phyloP scores from a whole-genome alignment of 1,140 invertebrate species.

The Halictus rubicundus region DNA sequence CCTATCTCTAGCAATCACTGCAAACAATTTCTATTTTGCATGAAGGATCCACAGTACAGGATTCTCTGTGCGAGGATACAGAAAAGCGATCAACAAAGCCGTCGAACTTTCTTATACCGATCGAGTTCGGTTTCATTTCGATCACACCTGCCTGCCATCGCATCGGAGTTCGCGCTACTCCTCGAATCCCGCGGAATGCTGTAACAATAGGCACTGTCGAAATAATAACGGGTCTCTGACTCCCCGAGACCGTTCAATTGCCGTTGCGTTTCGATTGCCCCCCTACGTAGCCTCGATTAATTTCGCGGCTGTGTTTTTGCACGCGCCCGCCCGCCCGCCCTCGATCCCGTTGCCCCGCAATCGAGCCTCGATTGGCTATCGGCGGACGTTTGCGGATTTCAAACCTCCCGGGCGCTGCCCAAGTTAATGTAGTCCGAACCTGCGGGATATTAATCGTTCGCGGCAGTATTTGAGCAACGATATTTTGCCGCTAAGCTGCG shows the following conservation, averaged over 20 bases:
- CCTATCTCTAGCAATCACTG: no score
- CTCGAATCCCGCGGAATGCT: conserved; percentile 13
- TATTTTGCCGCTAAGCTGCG: background rate
- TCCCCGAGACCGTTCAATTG: conserved; percentile 10
- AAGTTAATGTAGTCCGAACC: background rate
- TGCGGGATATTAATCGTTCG: background rate
- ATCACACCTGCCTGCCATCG: no score
- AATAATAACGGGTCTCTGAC: background rate
- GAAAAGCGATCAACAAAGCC: no score
- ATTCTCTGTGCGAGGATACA: no score
- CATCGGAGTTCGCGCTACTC: background rate
- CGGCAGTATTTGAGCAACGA: background rate
- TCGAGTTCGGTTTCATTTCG: no score
- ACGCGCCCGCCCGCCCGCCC: no score
- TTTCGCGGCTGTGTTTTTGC: background rate
- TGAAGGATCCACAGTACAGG: no score
- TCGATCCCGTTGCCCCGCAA: no score
- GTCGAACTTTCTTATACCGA: no score
- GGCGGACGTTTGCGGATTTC: background rate
- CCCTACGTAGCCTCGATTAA: background rate
- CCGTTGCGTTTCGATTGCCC: no score
- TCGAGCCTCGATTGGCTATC: background rate
- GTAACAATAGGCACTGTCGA: conserved; percentile 21
- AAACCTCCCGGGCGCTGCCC: background rate
- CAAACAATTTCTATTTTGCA: no score